These are phyloP conservation scores for Tetropium fuscum DNA, from an alignment of 2,888 invertebrate genomes.

Conservation along the genomic window DNA sequence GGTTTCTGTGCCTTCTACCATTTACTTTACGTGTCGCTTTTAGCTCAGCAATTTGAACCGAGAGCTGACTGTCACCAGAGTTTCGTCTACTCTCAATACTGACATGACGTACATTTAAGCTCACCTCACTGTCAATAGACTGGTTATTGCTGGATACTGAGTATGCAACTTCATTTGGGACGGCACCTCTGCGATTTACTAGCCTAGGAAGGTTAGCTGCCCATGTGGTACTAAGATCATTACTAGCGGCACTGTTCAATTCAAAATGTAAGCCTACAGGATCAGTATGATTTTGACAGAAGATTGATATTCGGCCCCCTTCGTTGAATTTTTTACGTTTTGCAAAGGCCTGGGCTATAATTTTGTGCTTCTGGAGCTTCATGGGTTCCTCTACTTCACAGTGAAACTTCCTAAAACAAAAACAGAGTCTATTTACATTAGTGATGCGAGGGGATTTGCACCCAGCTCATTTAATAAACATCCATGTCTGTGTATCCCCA, in stretches of 20 bases:
- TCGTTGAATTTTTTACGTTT: constrained; percentile 87
- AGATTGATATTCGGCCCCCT: constrained; percentile 88
- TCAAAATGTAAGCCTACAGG: constrained; percentile 86
- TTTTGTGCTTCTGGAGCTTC: constrained; percentile 84
- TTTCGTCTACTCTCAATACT: constrained; percentile 89
- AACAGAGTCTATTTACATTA: too few relatives aligned
- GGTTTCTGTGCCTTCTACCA: constrained; percentile 62
- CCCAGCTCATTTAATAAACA: too few relatives aligned
- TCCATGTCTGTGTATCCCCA: too few relatives aligned
- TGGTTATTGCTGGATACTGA: constrained; percentile 69
- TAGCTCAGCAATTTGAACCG: constrained; percentile 86
- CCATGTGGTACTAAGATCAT: constrained; percentile 92
- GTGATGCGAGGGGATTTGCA: too few relatives aligned
- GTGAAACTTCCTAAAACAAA: constrained; percentile 75
- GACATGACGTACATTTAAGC: constrained; percentile 83
- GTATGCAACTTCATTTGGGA: constrained; percentile 72
- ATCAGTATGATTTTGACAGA: constrained; percentile 89
- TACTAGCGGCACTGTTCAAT: constrained; percentile 79
- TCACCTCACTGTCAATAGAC: constrained; percentile 70
- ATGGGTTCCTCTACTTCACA: constrained; percentile 77
- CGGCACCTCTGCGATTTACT: constrained; percentile 85
- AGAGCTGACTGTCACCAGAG: constrained; percentile 89
- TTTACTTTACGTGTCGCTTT: constrained; percentile 77
- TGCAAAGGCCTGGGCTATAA: constrained; percentile 92
- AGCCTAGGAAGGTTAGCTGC: constrained; percentile 90